Base-by-base conservation (phyloP, 2,113 vertebrate species). In the Cebidichthys violaceus region DNA sequence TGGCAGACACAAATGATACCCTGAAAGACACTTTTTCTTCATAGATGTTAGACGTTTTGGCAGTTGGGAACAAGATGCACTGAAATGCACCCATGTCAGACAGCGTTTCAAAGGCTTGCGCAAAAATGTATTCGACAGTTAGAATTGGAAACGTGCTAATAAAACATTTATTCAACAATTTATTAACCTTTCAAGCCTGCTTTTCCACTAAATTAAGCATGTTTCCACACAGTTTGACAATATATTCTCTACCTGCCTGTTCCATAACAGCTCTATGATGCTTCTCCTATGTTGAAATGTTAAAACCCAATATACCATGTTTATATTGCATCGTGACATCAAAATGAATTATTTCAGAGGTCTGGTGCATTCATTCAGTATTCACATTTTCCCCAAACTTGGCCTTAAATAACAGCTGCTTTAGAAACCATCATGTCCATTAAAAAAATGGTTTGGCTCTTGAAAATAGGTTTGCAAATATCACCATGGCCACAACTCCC, bases 341-440 rank as follows among this genome's bases (percentile, higher is more conserved):
- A 83, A 72, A 52, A 15, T 27, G 33, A 78, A 54, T 78, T 15
- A 67, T 73, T 73, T 15, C 55, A 9, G n/a, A 33, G 55, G 66
- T 10, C n/a, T 61, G 14, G 31, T 62, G 47, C 35, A 67, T 77
- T 31, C 6, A 52, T 62, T 50, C 22, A 57, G 57, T 27, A 39
- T 14, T 52, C 29, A 35, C 45, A 33, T 70, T 52, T 35, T 4
- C 24, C 29, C 29, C 8, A 70, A 52, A 52, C 18, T 8, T 52
- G 41, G 41, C 41, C 14, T 45, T 13, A 45, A 5, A 45, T 15
- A 45, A 45, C 41, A 43, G 14, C 43, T 45, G 10, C 2, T 45
- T 45, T 45, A 33, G 45, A 22, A 43, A 50, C 41, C 27, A 3
- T 7, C 1, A 29, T 45, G 41, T 45, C 24, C 65, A 67, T 1